phyloP scores from a whole-genome alignment of 2,113 vertebrate species.

The Danionella cerebrum region DNA sequence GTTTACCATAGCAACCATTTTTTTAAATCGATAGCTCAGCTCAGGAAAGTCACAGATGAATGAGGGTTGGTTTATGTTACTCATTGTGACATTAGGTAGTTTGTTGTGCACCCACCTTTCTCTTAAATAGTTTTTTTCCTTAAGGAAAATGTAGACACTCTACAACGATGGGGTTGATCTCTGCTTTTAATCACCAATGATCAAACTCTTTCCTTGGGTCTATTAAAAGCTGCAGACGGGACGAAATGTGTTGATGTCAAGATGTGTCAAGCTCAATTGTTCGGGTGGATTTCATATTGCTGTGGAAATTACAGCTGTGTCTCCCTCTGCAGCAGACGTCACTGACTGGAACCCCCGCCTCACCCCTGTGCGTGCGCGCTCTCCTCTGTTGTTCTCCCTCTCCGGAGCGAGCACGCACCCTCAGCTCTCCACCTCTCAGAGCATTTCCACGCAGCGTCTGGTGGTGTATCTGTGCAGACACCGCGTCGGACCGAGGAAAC shows the following conservation, averaged over 20 bases:
- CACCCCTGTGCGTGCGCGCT: constrained; percentile 43
- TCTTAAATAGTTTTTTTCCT: too few relatives aligned
- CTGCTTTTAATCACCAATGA: background rate
- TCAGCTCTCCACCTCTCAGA: constrained; percentile 17
- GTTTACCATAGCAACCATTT: too few relatives aligned
- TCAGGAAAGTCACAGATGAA: too few relatives aligned
- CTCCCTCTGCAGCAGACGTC: background rate
- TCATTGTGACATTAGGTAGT: too few relatives aligned
- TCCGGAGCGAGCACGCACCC: constrained; percentile 42
- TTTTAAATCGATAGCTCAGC: too few relatives aligned
- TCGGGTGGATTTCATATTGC: background rate
- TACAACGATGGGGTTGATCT: too few relatives aligned
- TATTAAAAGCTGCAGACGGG: background rate
- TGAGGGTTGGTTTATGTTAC: too few relatives aligned
- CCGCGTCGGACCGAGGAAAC: background rate
- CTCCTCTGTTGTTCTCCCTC: constrained; percentile 28
- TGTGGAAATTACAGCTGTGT: background rate
- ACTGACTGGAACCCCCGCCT: background rate
- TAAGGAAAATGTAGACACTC: too few relatives aligned
- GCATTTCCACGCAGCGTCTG: background rate
- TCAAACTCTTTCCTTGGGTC: background rate
- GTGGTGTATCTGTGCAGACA: background rate
- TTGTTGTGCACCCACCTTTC: too few relatives aligned
- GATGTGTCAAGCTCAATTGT: background rate
- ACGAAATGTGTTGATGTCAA: background rate